Evolutionary conservation across 2,888 invertebrate genomes (phyloP), one percentile per base, ranked within the genome.

Genomic region (Lithophane leautieri): DNA sequence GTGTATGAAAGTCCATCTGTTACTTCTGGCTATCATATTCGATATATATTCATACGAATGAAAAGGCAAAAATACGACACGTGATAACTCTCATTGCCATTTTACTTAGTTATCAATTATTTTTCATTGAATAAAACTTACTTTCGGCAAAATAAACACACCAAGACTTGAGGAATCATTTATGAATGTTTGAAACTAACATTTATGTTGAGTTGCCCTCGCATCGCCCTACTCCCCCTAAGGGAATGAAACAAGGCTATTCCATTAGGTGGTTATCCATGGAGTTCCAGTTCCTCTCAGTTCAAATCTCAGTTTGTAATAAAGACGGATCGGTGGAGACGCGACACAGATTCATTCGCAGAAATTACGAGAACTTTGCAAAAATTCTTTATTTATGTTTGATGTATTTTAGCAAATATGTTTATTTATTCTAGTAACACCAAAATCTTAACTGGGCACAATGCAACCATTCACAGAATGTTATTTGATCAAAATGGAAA

Each of bases 201-300:
- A 82, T 83, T 82, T 73, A 82, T 71, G 52, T 65, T 68, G 50
- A 28, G 54, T 47, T 44, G 16, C 52, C 12, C 12, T 52, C 56
- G 16, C 14, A 2, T 6, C 19, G 1, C 56, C 54, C 25, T 44
- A n/a, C n/a, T 42, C 16, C 22, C 42, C 25, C 22, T 54, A 12
- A 40, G 16, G 61, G 52, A 73, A 28, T 25, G 28, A 47, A 85
- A 83, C 83, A 83, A 66, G 69, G 65, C 65, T 83, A 73, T 83
- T 83, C 86, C 86, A 83, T 85, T 85, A 85, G 42, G 52, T 28
- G 56, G 68, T 71, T 62, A 70, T 73, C 73, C 52, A 82, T 73
- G 28, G 68, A 82, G 65, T 72, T 69, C n/a, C 73, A 73, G 78
- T 42, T 25, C 25, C 80, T 44, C 34, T n/a, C 72, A 52, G 80